Evolutionary conservation across 2,797 vertebrate genomes (phyloP).

Genomic region (Enteromius paludinosus): DNA sequence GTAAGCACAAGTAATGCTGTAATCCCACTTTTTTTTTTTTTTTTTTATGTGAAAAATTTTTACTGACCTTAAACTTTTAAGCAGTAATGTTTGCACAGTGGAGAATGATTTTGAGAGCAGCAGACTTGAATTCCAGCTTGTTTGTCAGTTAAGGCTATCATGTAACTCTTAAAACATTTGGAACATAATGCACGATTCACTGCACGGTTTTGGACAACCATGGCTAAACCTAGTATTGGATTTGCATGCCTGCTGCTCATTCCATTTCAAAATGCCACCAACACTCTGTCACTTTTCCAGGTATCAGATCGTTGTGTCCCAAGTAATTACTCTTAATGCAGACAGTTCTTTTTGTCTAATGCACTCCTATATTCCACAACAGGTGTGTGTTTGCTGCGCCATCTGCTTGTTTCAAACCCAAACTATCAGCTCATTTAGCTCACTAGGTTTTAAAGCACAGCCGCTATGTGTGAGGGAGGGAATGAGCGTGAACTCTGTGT

Average conservation of each 20-base stretch:
- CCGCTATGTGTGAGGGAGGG: not conserved
- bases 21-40: not conserved
- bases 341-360: not conserved
- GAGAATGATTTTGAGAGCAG: slow-evolving; percentile 7
- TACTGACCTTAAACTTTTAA: not conserved
- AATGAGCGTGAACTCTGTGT: not conserved
- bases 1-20: not conserved
- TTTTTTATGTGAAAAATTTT: no score
- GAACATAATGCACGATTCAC: not conserved
- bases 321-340: not conserved
- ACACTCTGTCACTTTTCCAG: not conserved
- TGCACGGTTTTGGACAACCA: not conserved
- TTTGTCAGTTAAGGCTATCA: not conserved
- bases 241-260: not conserved
- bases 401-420: slow-evolving; percentile 13
- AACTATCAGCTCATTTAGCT: slow-evolving; percentile 4
- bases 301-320: not conserved
- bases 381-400: slow-evolving; percentile 4
- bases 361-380: not conserved
- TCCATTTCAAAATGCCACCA: not conserved
- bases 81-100: not conserved
- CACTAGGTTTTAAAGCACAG: slow-evolving; percentile 9
- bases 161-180: not conserved
- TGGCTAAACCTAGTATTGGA: not conserved
- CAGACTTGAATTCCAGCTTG: not conserved